Conservation (phyloP, 2,113 vertebrate genomes). For the Kryptolebias marmoratus region DNA sequence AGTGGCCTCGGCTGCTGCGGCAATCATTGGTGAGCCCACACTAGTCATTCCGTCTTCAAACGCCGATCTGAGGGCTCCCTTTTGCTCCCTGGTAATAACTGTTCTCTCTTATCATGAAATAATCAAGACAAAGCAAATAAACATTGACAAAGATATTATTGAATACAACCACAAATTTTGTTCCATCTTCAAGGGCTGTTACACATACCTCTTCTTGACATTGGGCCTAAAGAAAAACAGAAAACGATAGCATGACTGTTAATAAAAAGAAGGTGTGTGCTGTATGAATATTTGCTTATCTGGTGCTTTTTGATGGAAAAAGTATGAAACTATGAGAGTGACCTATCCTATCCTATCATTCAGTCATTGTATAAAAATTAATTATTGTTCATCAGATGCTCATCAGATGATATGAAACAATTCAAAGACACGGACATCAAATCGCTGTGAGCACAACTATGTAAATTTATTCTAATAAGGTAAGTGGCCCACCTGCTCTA, state of each 20-base stretch:
- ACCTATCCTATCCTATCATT: background rate
- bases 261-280: accelerated
- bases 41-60: background rate
- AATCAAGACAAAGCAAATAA: background rate
- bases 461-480: background rate
- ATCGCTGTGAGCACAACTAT: background rate
- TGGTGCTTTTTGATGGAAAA: background rate
- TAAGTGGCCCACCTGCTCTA: background rate
- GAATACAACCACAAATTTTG: background rate
- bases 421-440: background rate
- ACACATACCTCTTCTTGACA: slow-evolving; percentile 6
- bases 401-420: background rate
- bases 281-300: background rate
- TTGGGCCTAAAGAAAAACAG: accelerated
- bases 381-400: background rate
- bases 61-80: background rate
- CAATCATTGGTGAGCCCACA: background rate
- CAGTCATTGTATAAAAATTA: background rate
- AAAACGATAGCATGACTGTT: background rate
- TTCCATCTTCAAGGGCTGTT: background rate
- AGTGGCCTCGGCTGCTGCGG: background rate
- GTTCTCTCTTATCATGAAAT: background rate
- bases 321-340: background rate
- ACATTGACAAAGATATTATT: background rate
- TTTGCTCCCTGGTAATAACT: background rate